Base-by-base conservation (phyloP, 2,888 invertebrate genomes). In the Eupithecia pulchellata region DNA sequence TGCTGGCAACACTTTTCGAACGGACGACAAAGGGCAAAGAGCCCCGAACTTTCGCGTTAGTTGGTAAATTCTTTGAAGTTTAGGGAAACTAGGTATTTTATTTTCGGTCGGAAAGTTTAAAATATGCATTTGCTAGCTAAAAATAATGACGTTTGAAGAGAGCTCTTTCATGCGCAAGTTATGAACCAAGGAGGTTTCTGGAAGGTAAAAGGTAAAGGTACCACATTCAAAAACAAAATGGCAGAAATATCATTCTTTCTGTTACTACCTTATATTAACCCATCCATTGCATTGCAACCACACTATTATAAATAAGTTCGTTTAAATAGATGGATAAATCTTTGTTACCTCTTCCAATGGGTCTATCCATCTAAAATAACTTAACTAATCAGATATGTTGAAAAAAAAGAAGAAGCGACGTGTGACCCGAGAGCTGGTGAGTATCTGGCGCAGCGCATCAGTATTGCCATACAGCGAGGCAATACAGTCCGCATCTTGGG, bases 1-100 rank as follows among this genome's bases (percentile, higher is more conserved):
- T 66, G 66, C 70, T 69, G 71, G 66, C 71, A 64, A 70, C 68
- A 72, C 72, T 72, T 71, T 70, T 69, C 67, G 55, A 69, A 72
- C 64, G 69, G 58, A 71, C 72, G 72, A 74, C 72, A 76, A 74
- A 75, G 68, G 77, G 71, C n/a, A 30, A 42, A 63, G 72, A 64
- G 20, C 61, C 52, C 36, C 11, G 62, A 71, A 65, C 65, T 66
- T 75, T 72, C 20, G 47, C 30, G 17, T 55, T 58, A 58, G 27
- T 66, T 27, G 58, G 27, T 52, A 32, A 66, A 68, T 55, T 58
- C 66, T 58, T 57, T 42, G 29, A 64, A 36, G 25, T 57, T 63
- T 29, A 25, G 52, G 29, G 58, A 60, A 60, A 60, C 58, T 60
- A 60, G n/a, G n/a, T n/a, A n/a, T 11, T 9, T n/a, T 60, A 30